Percentiles rank a stretch among this genome's conserved stretches.
These are phyloP conservation scores for Phacellophora camtschatica DNA, from an alignment of 30 jellyfish, hydroid and myxozoan species.

Conservation along the genomic window DNA sequence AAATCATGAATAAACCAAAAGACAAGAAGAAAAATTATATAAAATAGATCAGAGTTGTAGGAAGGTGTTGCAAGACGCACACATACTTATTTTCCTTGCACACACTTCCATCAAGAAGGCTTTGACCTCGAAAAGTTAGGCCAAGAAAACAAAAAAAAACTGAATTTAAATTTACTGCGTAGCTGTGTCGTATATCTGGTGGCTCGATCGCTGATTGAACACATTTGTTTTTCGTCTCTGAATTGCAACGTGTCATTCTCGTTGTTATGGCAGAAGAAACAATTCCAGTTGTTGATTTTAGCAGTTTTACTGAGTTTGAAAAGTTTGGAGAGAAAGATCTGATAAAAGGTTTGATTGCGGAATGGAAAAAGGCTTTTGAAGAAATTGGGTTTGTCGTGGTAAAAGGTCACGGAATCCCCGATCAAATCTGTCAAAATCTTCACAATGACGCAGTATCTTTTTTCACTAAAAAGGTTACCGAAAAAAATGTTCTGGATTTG, in stretches of 20 bases:
- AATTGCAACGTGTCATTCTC: neutral
- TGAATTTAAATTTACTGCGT: too few species aligned
- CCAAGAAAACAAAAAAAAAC: too few species aligned
- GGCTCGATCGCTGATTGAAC: too few species aligned
- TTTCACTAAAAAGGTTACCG: neutral
- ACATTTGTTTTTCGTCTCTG: too few species aligned
- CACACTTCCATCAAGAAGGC: too few species aligned
- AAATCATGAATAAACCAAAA: too few species aligned
- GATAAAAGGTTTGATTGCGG: neutral
- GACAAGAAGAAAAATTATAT: too few species aligned
- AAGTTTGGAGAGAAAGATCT: neutral
- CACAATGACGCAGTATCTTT: slow-evolving; percentile 38
- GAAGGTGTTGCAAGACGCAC: too few species aligned
- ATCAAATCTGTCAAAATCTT: slow-evolving; percentile 6
- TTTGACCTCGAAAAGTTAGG: too few species aligned
- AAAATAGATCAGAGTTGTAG: too few species aligned
- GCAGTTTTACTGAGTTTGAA: slow-evolving; percentile 28
- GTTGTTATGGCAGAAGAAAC: slow-evolving; percentile 38
- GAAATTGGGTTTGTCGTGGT: slow-evolving; percentile 51
- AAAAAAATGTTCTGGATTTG: neutral
- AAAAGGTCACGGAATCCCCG: slow-evolving; percentile 55
- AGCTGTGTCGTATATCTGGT: too few species aligned
- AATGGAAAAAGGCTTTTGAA: slow-evolving; percentile 47
- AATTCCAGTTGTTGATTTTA: slow-evolving; percentile 44
- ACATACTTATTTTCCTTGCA: too few species aligned